These are phyloP conservation scores for Phaonia tiefii DNA, from an alignment of 2,888 invertebrate genomes.

Conservation along the genomic window DNA sequence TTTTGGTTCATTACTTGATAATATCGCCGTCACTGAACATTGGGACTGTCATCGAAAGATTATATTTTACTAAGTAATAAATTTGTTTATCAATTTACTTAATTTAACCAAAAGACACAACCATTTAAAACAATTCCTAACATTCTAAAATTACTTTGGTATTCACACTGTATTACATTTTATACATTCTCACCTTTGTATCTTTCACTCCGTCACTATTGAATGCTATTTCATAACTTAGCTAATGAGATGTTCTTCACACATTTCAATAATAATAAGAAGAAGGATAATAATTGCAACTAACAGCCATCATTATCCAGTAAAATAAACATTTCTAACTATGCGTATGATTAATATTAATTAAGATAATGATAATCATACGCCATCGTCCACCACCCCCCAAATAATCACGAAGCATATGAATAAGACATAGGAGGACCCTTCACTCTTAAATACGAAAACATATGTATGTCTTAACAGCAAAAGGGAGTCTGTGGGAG, in stretches of 20 bases:
- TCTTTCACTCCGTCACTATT: too few relatives aligned
- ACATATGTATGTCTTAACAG: background rate
- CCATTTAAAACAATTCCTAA: too few relatives aligned
- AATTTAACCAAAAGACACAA: too few relatives aligned
- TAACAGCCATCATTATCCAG: background rate
- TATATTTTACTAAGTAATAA: too few relatives aligned
- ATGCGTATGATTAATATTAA: conserved; percentile 44
- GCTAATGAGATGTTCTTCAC: conserved; percentile 1
- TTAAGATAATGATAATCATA: conserved; percentile 39
- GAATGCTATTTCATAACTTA: background rate
- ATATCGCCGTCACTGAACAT: too few relatives aligned
- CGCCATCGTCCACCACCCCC: background rate
- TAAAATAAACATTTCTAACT: conserved; percentile 13
- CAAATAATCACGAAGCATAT: background rate
- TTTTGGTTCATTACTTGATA: too few relatives aligned
- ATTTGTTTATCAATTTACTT: too few relatives aligned
- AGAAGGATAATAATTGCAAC: background rate
- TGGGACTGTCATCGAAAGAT: too few relatives aligned
- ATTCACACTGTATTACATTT: too few relatives aligned
- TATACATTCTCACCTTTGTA: too few relatives aligned
- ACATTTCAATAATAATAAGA: background rate
- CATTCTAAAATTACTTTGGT: too few relatives aligned
- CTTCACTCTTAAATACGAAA: background rate
- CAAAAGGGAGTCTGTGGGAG: too few relatives aligned
- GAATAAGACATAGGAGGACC: background rate